Evolutionary conservation across 2,888 invertebrate species (phyloP), one percentile per base, ranked within the genome.

Genomic region (Hirudinaria manillensis): DNA sequence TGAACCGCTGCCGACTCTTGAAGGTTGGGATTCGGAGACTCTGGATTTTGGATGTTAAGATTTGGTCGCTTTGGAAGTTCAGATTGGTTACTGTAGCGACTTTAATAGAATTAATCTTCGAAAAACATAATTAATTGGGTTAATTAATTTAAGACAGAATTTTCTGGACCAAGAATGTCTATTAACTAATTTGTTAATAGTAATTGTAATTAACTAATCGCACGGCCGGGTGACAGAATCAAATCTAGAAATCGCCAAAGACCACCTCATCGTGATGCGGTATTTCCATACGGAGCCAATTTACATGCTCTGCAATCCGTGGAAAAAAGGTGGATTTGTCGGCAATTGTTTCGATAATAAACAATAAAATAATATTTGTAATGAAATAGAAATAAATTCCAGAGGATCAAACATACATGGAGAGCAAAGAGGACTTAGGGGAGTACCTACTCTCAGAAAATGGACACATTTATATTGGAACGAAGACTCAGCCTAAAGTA

Each of bases 381-480:
- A n/a, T n/a, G n/a, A n/a, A n/a, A n/a, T n/a, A 38, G 4, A 38
- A 38, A 38, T 6, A 3, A 38, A 29, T 10, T 45, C 92, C 82
- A 84, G 91, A 90, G 77, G 93, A 93, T 83, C 86, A 89, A 78
- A 91, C 91, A 16, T 92, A 88, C 84, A 89, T 93, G 90, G 89
- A 90, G 73, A 90, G 91, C 71, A 90, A 91, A 55, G 90, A 89
- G 51, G 89, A 90, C 83, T 89, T 92, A 10, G 90, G 92, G 72
- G 96, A 96, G 68, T 78, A 75, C 61, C 73, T 80, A 3, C 32
- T 93, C 83, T 90, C 90, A 80, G 93, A 94, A 77, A 90, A 91
- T 2, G 95, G 95, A 0, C 87, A 94, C 27, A 92, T 96, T 83
- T 96, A 92, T 89, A 88, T 93, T 79, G 96, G 96, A 61, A 93